Evolutionary conservation across 1,140 invertebrate genomes (phyloP).

Genomic region (Samia ricini): DNA sequence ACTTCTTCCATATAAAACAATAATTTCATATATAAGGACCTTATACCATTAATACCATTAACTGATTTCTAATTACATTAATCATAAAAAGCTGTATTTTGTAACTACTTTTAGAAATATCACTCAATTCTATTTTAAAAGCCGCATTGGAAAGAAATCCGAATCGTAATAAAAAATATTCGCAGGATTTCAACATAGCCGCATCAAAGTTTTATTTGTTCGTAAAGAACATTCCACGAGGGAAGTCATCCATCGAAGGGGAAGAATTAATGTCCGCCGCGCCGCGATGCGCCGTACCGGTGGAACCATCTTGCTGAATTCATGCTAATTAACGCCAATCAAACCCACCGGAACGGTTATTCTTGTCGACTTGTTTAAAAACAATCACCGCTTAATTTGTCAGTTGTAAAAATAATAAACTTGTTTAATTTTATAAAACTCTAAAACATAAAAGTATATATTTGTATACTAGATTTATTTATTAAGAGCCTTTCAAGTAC

Average conservation of each 20-base stretch:
- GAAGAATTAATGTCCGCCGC: conserved; percentile 29
- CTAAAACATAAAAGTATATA: neutral
- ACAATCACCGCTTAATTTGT: conserved; percentile 25
- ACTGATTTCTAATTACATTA: no score
- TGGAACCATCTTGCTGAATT: conserved; percentile 21
- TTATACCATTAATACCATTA: no score
- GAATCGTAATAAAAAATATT: neutral
- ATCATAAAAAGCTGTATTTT: no score
- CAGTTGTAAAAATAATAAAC: neutral
- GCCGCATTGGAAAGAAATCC: no score
- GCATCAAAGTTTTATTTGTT: conserved; percentile 47
- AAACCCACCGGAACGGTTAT: conserved; percentile 37
- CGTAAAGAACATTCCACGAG: conserved; percentile 38
- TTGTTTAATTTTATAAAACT: neutral
- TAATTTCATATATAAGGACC: no score
- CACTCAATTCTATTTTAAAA: no score
- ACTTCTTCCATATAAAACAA: no score
- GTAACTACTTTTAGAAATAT: no score
- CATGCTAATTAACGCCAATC: conserved; percentile 49
- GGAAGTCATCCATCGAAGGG: conserved; percentile 12
- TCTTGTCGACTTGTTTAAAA: conserved; percentile 57
- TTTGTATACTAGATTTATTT: neutral
- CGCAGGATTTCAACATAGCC: neutral
- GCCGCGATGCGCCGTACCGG: no score
- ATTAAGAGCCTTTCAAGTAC: no score